These are phyloP conservation scores for Brenthis ino DNA, from an alignment of 2,888 invertebrate species.

Conservation along the genomic window DNA sequence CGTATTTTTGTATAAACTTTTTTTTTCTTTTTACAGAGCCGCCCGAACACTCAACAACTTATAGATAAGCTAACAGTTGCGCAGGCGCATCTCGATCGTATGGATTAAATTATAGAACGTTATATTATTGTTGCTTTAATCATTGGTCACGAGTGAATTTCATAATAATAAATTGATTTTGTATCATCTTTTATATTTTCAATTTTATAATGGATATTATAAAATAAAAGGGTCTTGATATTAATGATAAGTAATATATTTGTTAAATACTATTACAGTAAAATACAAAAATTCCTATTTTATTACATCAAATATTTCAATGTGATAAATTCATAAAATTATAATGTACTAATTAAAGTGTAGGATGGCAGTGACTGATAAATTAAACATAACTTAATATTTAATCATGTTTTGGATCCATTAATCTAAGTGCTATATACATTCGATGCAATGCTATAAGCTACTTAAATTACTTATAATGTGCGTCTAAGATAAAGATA, in stretches of 20 bases:
- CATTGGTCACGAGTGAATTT: background rate
- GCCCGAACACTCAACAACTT: constrained; percentile 71
- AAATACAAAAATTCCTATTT: constrained; percentile 34
- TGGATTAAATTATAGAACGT: constrained; percentile 57
- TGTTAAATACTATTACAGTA: constrained; percentile 34
- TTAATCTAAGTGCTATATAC: constrained; percentile 38
- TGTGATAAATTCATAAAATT: constrained; percentile 33
- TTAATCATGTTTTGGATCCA: constrained; percentile 22
- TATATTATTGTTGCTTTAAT: background rate
- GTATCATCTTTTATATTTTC: background rate
- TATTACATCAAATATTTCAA: constrained; percentile 28
- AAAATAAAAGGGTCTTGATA: constrained; percentile 31
- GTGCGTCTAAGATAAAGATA: constrained; percentile 61
- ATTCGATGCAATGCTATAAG: constrained; percentile 33
- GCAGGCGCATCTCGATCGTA: constrained; percentile 73
- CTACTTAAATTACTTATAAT: constrained; percentile 48
- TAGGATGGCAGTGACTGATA: constrained; percentile 40
- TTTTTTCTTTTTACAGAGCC: constrained; percentile 59
- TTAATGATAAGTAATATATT: constrained; percentile 23
- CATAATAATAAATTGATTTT: constrained; percentile 11
- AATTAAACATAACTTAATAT: constrained; percentile 33
- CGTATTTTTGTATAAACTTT: background rate
- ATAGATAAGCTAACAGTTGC: constrained; percentile 73
- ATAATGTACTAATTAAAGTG: constrained; percentile 12
- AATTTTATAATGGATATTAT: constrained; percentile 6